phyloP scores from a whole-genome alignment of 2,888 invertebrate species.

The Linnaemya vulpina region DNA sequence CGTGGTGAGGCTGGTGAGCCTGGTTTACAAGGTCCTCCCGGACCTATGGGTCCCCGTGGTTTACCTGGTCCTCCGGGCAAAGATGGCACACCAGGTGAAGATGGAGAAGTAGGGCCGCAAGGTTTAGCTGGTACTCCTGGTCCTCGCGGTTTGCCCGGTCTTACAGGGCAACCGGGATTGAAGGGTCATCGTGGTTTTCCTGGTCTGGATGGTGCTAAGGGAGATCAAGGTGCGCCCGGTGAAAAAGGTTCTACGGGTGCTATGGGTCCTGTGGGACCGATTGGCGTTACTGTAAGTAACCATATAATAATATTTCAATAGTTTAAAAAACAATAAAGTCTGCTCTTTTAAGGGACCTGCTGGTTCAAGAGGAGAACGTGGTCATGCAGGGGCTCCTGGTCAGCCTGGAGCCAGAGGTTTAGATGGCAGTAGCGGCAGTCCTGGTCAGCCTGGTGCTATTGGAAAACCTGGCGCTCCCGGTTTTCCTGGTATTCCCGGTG shows the following conservation, averaged over 20 bases:
- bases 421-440: conserved; percentile 90
- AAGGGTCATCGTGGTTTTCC: conserved; percentile 93
- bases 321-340: background rate
- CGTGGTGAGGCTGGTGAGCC: conserved; percentile 91
- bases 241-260: conserved; percentile 90
- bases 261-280: conserved; percentile 88
- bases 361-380: conserved; percentile 92
- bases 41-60: conserved; percentile 90
- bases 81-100: conserved; percentile 90
- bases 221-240: conserved; percentile 89
- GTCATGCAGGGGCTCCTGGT: conserved; percentile 91
- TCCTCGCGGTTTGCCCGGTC: conserved; percentile 88
- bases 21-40: conserved; percentile 88
- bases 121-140: conserved; percentile 89
- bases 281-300: conserved; percentile 84
- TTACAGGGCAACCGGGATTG: conserved; percentile 91
- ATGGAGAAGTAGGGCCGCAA: conserved; percentile 90
- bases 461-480: conserved; percentile 94
- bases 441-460: conserved; percentile 86
- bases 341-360: conserved; percentile 86
- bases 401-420: conserved; percentile 90
- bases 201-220: conserved; percentile 91
- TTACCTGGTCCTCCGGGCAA: conserved; percentile 88
- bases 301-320: background rate
- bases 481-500: conserved; percentile 90